These are phyloP conservation scores for Poeciliopsis turrubarensis DNA, from an alignment of 2,113 vertebrate genomes.

Conservation along the genomic window DNA sequence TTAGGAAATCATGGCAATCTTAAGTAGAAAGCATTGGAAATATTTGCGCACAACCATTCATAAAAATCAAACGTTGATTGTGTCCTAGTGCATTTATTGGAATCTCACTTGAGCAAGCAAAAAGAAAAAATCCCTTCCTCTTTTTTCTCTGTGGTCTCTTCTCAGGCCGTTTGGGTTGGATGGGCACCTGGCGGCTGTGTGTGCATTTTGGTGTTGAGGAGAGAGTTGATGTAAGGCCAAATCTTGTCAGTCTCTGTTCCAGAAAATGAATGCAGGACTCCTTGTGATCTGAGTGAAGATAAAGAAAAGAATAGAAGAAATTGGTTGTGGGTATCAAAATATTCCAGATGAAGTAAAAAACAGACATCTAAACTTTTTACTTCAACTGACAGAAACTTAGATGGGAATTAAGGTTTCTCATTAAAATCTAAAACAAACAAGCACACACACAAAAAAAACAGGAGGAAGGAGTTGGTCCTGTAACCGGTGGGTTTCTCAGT, in stretches of 20 bases:
- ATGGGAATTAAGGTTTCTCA: neutral
- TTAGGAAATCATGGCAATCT: constrained; percentile 13
- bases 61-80: constrained; percentile 12
- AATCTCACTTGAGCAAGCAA: neutral
- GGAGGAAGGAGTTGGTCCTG: neutral
- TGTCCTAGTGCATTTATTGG: constrained; percentile 7
- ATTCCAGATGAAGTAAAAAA: neutral
- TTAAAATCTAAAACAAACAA: neutral
- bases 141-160: constrained; percentile 6
- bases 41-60: neutral
- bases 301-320: neutral
- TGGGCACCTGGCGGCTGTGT: constrained; percentile 71
- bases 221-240: constrained; percentile 93
- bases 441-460: neutral
- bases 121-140: neutral
- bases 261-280: constrained; percentile 92
- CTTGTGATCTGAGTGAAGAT: constrained; percentile 83
- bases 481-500: too few relatives aligned
- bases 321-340: neutral
- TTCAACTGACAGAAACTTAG: neutral
- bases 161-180: constrained; percentile 61
- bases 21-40: constrained; percentile 23
- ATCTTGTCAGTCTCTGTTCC: constrained; percentile 97
- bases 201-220: constrained; percentile 87
- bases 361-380: neutral